Base-by-base conservation (phyloP, 2,113 vertebrate genomes). In the Smithornis capensis region DNA sequence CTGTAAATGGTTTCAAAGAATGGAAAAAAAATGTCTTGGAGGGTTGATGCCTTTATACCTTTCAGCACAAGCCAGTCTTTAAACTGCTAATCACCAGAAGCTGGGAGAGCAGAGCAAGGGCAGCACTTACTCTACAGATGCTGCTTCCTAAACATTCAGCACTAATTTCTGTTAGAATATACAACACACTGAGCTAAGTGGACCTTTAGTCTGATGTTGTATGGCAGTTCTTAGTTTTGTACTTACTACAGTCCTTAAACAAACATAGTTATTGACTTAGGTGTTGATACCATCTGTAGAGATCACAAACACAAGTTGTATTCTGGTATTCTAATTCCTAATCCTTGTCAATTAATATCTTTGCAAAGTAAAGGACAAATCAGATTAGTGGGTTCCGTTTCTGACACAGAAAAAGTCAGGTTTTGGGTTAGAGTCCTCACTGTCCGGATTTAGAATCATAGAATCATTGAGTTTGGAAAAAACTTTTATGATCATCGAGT, bases 151-250 rank as follows among this genome's bases (percentile, higher is more conserved):
- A 68, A 37, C 67, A 83, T 29, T 56, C 40, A 42, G 13, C 62
- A 19, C n/a, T 88, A 50, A 89, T 86, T 97, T 93, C 45, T 83
- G 1, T 77, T 74, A 63, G 71, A 86, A 83, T 55, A 83, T 74
- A 83, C 37, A 89, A 62, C 29, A 45, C 1, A 3, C 62, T 73
- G 90, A 93, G 42, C 79, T 92, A 67, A 35, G 16, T 28, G 68
- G 59, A 93, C 88, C 73, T 86, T 50, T 49, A 83, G 45, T 76
- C 70, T 60, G 62, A 87, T 85, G 62, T 60, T 4, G 0, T 76
- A 83, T 69, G 78, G 90, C 38, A 95, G 92, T 96, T 93, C 95
- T 93, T 95, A 93, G 85, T 73, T 83, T 80, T 38, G 71, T 90
- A 92, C 88, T 86, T 93, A 62, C 21, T 47, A 24, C 38, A 67